Evolutionary conservation across 2,797 vertebrate species (phyloP), one percentile per base, ranked within the genome.

Genomic region (Hypotaenidia philippensis): DNA sequence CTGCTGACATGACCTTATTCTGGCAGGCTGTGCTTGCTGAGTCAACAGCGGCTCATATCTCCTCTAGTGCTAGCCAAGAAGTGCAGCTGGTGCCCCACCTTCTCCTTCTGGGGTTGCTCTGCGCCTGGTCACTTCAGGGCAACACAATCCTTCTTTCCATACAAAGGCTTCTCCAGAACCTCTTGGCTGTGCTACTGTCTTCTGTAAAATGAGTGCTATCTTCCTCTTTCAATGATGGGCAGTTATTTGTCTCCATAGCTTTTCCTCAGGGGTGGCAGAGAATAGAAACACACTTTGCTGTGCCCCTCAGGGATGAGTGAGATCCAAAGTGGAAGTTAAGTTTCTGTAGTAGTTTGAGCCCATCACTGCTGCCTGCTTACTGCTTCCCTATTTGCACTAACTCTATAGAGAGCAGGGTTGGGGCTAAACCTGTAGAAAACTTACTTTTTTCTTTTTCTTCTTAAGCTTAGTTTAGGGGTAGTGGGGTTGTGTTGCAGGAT

Each of bases 1-100:
- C 63, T 52, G 44, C 72, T 27, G 65, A n/a, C 21, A 6, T 22
- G 77, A 81, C 65, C 86, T 88, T 45, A 56, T 45, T 82, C 41
- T 81, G 94, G 61, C 83, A 88, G 74, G 53, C 83, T 21, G 57
- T 50, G 61, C 83, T 70, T 82, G 89, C 83, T 79, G 92, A 87
- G 44, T 76, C 84, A 79, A 22, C 63, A 49, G 63, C 4, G 6
- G 50, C 74, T 94, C 17, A 0, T 23, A 16, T 56, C 81, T 84
- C 74, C 36, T 31, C n/a, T 25, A 10, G 11, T 11, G 36, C 55
- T 59, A 59, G 75, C 89, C 89, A 66, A 55, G 70, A 80, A 87
- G 27, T n/a, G 47, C 74, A 66, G 40, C 34, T 82, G 63, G 34
- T 72, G 56, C 63, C 59, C 9, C 13, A 3, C 21, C 52, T 61